phyloP scores from a whole-genome alignment of 2,797 vertebrate genomes.

The Labroides dimidiatus region DNA sequence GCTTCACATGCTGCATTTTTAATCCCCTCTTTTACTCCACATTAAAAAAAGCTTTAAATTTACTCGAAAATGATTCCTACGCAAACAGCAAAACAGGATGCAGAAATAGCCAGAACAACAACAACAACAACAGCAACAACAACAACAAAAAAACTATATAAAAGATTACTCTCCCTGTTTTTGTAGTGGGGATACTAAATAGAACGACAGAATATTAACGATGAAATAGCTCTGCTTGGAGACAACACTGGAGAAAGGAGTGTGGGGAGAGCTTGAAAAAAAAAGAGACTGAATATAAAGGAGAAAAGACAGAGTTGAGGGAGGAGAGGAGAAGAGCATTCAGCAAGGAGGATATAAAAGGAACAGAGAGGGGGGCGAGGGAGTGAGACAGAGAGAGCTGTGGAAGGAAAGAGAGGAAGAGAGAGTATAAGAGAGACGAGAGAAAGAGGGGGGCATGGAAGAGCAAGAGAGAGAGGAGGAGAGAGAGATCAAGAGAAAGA shows the following conservation, averaged over 20 bases:
- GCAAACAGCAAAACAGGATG: constrained; percentile 63
- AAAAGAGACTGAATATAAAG: constrained; percentile 84
- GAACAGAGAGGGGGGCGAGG: constrained; percentile 81
- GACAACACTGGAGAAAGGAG: constrained; percentile 82
- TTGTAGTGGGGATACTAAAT: constrained; percentile 75
- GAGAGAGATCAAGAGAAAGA: constrained; percentile 76
- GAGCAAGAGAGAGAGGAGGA: constrained; percentile 66
- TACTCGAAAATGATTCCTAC: constrained; percentile 57
- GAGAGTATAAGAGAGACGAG: constrained; percentile 67
- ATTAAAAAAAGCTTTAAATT: constrained; percentile 55
- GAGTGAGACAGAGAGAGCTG: constrained; percentile 78
- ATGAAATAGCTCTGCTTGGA: constrained; percentile 84
- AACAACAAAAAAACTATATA: constrained; percentile 74
- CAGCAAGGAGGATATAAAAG: constrained; percentile 88
- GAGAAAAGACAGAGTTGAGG: constrained; percentile 86
- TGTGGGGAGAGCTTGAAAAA: constrained; percentile 81
- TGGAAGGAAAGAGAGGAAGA: constrained; percentile 76
- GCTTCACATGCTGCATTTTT: constrained; percentile 25
- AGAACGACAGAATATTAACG: constrained; percentile 82
- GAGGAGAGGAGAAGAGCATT: constrained; percentile 87
- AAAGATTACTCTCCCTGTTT: constrained; percentile 79
- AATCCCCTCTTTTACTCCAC: background rate
- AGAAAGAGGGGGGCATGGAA: constrained; percentile 71
- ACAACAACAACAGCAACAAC: constrained; percentile 67
- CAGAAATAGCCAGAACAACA: constrained; percentile 69